Conservation (phyloP, 2,113 vertebrate species). For the Ailuropoda melanoleuca region DNA sequence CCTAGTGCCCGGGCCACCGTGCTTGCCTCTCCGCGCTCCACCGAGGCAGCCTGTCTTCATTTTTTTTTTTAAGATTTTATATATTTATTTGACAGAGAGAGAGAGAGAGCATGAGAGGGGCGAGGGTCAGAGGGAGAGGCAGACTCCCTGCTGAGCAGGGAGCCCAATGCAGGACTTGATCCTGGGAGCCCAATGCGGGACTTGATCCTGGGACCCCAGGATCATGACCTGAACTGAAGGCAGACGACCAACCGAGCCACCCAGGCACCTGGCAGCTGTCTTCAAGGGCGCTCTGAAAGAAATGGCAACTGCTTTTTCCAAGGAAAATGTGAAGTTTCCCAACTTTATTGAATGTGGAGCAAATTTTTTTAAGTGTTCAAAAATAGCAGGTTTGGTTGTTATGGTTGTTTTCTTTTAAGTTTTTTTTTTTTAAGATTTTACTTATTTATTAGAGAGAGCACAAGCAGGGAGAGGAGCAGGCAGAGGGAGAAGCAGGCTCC, state of each 20-base stretch:
- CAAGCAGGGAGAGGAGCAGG: not conserved
- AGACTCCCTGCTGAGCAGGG: no score
- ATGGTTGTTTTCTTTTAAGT: not conserved
- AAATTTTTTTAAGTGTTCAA: not conserved
- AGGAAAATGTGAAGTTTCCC: not conserved
- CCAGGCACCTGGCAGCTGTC: no score
- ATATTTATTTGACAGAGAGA: no score
- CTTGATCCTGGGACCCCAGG: no score
- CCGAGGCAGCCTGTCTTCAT: not conserved
- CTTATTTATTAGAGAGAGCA: not conserved
- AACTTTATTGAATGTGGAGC: not conserved
- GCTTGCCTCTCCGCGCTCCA: rapidly evolving
- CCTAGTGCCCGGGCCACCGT: not conserved
- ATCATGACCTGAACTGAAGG: no score
- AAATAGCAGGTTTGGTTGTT: not conserved
- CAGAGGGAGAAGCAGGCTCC: not conserved
- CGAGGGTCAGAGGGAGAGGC: no score
- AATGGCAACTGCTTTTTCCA: not conserved
- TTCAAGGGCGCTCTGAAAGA: not conserved
- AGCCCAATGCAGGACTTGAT: no score
- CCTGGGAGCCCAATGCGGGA: no score
- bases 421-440: not conserved
- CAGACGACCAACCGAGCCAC: no score
- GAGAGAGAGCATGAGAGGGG: no score
- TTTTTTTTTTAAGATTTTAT: no score